Percentiles rank a stretch among this genome's conserved stretches.
Conservation (phyloP, 2,797 vertebrate genomes). For the Anniella stebbinsi region DNA sequence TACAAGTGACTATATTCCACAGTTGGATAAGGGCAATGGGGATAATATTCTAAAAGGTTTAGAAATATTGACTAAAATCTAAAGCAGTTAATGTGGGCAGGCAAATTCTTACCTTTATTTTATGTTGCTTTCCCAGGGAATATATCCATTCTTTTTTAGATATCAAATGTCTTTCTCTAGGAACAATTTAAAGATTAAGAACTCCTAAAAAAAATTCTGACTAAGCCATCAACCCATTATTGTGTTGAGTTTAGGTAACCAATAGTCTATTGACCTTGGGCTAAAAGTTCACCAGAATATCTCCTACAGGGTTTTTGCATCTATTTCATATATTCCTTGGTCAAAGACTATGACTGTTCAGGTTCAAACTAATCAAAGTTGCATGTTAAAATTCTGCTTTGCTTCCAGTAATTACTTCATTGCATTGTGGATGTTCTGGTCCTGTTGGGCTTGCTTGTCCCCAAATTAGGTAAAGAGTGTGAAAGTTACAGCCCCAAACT, state of each 20-base stretch:
- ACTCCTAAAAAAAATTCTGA: background rate
- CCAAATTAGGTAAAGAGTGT: background rate
- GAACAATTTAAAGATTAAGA: background rate
- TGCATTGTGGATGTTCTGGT: background rate
- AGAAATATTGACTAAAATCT: background rate
- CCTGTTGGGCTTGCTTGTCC: background rate
- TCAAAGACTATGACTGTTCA: background rate
- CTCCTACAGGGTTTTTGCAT: background rate
- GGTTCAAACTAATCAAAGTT: background rate
- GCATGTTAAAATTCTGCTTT: background rate
- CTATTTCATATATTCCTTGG: background rate
- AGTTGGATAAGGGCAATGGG: background rate
- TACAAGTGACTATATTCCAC: background rate
- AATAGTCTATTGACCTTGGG: background rate
- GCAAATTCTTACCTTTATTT: background rate
- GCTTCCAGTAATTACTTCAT: background rate
- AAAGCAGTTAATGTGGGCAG: background rate
- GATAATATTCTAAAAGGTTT: background rate
- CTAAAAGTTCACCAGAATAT: background rate
- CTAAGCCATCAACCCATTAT: background rate
- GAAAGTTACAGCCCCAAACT: background rate
- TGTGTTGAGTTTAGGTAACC: background rate
- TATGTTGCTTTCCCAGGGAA: background rate
- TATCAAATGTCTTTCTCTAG: background rate
- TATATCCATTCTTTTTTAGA: background rate